A percentile compares a stretch with the other conserved stretches of the same genome.
Conservation (phyloP, 2,113 vertebrate species). For the Hyaena hyaena region DNA sequence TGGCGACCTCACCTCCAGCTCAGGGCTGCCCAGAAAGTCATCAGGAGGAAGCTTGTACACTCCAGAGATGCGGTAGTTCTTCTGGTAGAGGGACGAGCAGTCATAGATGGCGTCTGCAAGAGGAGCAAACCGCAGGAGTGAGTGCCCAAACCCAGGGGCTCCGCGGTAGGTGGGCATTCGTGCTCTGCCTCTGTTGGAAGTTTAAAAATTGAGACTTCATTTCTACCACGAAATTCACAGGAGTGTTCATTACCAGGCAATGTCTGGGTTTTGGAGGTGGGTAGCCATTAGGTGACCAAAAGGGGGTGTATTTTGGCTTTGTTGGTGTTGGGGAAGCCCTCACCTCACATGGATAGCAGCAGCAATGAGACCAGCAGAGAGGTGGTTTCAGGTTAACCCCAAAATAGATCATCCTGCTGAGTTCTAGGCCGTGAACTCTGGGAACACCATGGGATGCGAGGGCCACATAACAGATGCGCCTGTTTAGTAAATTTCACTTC, state of each 20-base stretch:
- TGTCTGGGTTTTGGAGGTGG: background rate
- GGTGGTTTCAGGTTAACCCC: background rate
- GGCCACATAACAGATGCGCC: background rate
- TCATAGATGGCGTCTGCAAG: conserved; percentile 95
- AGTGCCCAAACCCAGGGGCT: background rate
- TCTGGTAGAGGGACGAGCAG: conserved; percentile 95
- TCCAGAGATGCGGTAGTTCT: conserved; percentile 95
- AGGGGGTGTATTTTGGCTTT: background rate
- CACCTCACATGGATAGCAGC: background rate
- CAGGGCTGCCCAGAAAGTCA: conserved; percentile 95
- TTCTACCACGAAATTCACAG: background rate
- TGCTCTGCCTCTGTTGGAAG: background rate
- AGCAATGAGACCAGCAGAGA: background rate
- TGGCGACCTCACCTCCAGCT: conserved; percentile 90
- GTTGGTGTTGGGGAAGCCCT: background rate
- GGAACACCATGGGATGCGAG: background rate
- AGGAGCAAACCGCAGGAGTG: conserved; percentile 45
- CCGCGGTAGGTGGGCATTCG: rapidly evolving
- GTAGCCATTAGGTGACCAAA: background rate
- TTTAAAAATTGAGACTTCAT: background rate
- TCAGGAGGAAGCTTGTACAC: conserved; percentile 96
- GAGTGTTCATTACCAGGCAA: background rate
- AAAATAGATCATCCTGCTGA: background rate
- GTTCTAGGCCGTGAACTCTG: background rate
- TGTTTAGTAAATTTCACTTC: background rate